These are phyloP conservation scores for Macaca mulatta DNA, from an alignment of 2,113 vertebrate species.

Conservation along the genomic window DNA sequence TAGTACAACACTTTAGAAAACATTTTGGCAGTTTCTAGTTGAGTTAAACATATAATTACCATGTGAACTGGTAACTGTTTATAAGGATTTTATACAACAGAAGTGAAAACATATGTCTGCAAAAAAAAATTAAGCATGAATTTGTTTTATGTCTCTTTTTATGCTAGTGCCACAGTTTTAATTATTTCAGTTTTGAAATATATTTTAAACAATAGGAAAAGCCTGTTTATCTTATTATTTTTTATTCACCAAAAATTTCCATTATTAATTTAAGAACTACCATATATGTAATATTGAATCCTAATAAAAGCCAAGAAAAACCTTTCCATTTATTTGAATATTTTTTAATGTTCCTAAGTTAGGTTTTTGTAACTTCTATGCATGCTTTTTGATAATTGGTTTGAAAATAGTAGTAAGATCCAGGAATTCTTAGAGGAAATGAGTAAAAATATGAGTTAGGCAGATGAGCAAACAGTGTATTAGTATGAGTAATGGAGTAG, in stretches of 20 bases:
- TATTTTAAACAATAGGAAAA: not conserved
- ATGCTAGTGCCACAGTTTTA: not conserved
- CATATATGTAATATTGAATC: not conserved
- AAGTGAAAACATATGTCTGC: not conserved
- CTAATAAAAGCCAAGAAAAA: not conserved
- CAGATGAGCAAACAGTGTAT: not conserved
- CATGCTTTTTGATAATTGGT: not conserved
- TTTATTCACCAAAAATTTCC: not conserved
- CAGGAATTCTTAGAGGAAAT: not conserved
- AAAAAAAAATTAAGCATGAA: not conserved
- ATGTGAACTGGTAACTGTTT: not conserved
- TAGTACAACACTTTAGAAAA: not conserved
- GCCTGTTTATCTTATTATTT: not conserved
- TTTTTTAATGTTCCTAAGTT: not conserved
- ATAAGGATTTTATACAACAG: not conserved
- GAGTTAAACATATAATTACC: not conserved
- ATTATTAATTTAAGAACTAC: not conserved
- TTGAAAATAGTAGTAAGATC: not conserved
- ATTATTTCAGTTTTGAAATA: not conserved
- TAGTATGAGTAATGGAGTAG: not conserved
- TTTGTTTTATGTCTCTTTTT: not conserved
- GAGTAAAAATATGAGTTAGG: not conserved
- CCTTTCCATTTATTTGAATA: not conserved
- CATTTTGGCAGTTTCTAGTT: not conserved
- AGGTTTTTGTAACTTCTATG: not conserved